Base-by-base conservation (phyloP, 2,797 vertebrate genomes). In the Cyclura pinguis region DNA sequence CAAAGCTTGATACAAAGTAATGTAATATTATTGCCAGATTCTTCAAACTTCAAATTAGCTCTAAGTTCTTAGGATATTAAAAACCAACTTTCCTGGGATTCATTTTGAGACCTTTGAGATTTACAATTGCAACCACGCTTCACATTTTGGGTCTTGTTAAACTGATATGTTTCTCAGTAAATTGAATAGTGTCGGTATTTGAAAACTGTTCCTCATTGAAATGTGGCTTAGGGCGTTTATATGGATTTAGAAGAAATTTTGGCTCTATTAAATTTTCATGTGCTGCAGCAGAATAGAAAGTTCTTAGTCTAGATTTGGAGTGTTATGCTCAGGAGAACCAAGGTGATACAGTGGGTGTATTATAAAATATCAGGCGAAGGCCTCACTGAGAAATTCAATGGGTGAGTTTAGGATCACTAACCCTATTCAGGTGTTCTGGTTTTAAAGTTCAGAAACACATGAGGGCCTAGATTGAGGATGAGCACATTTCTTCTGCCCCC, bases 131-230 rank as follows among this genome's bases (percentile, higher is more conserved):
- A 35, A 29, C 92, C 86, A 84, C 20, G 10, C 38, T 84, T 27
- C 2, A 0, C 42, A 3, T 76, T 94, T 93, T 87, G 90, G 35
- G 6, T 73, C 10, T 86, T 90, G 20, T 57, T 62, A 87, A 92
- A 83, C 6, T 85, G 6, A 32, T 91, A 2, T 7, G 1, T 87
- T 90, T 72, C 77, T 74, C 12, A 35, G 20, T n/a, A 55, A 87
- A 93, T 73, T 77, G 80, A 82, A 82, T 50, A 85, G 13, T 78
- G 88, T 69, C 50, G 89, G 72, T 55, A 85, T 55, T 10, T 78
- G 81, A 87, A 92, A 91, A 20, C 52, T 86, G 47, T 73, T 88
- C 86, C 85, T 81, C 20, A 29, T 0, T 73, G 42, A 38, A 62
- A 38, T 83, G 10, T 78, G 42, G 69, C 42, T 93, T 69, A 77